Evolutionary conservation across 2,113 vertebrate genomes (phyloP), one percentile per base, ranked within the genome.

Genomic region (Hypocryptadius cinnamomeus): DNA sequence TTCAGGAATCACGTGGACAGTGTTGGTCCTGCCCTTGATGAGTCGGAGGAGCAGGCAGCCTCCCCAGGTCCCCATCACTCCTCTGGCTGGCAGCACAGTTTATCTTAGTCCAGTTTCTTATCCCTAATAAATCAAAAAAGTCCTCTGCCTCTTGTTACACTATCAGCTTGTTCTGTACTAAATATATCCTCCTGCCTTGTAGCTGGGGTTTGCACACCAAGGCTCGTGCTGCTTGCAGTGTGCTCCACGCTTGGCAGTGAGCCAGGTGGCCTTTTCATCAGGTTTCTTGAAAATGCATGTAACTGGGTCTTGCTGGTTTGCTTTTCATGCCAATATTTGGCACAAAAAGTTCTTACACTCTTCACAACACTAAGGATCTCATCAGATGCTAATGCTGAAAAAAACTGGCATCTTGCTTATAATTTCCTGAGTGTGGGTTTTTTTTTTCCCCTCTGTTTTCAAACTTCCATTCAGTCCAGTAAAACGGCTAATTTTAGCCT

Each of bases 401-500:
- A 79, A 72, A 88, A 48, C 0, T 11, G 44, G 12, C 10, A 2
- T 86, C 65, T 79, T 71, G 33, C 66, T 87, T 90, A 21, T 44
- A 9, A 39, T 91, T 77, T 83, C 53, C 60, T 5, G 1, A 83
- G n/a, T 30, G n/a, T 48, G 16, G 5, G 13, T 19, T 69, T 80
- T 51, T 15, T 59, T 51, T 5, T 2, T 15, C 12, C 19, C 8
- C 12, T 73, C 22, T 4, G 4, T 60, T 88, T 78, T 56, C 6
- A 14, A 68, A 56, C 33, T 92, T 93, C 15, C 42, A 39, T 86
- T 90, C 56, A 65, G 6, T 87, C 45, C 30, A 71, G 18, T 66
- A 66, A 79, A 77, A 66, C 78, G 30, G 48, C 39, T 92, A 71
- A 54, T 92, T 83, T 87, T 92, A 85, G 39, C 23, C 56, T 60